Evolutionary conservation across 2,113 vertebrate species (phyloP), one percentile per base, ranked within the genome.

Genomic region (Microtus ochrogaster): DNA sequence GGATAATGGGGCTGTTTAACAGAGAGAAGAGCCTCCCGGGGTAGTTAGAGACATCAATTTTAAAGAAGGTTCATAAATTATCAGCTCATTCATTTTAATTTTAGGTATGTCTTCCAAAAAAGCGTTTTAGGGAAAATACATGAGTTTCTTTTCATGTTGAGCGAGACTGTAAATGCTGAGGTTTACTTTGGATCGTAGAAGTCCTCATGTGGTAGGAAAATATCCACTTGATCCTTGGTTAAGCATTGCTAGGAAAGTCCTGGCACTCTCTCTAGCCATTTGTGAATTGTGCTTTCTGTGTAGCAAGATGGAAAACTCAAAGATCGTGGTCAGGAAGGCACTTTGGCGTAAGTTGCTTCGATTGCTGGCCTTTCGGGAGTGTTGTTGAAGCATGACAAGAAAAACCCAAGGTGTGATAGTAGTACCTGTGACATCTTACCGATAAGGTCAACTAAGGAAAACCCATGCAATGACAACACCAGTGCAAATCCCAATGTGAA

Each of bases 131-230:
- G 90, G 79, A 78, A 97, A 95, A 81, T 84, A 63, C 26, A 47
- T 47, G 79, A 33, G 52, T 81, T 92, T 92, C 39, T 90, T 89
- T 93, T 94, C 81, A 72, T 96, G 76, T 95, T 66, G 79, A 93
- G 79, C 44, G 30, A 66, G 44, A 28, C 36, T n/a, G 1, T 90
- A 84, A 92, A 77, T 77, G 65, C 82, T 72, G 33, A 74, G 58
- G 78, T 90, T 94, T 96, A 92, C 72, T 94, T 91, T 92, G 92
- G 93, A 85, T 90, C 65, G 1, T 41, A 89, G 92, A 85, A 90
- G 79, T 52, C 22, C 90, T 72, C 47, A n/a, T n/a, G 91, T 26
- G 84, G 70, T 92, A 13, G 92, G 82, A 82, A 83, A 94, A 95
- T 55, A 41, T 81, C 65, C 63, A 13, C 61, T 93, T 66, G 68